Conservation (phyloP, 1,140 invertebrate species). For the Caenorhabditis remanei region DNA sequence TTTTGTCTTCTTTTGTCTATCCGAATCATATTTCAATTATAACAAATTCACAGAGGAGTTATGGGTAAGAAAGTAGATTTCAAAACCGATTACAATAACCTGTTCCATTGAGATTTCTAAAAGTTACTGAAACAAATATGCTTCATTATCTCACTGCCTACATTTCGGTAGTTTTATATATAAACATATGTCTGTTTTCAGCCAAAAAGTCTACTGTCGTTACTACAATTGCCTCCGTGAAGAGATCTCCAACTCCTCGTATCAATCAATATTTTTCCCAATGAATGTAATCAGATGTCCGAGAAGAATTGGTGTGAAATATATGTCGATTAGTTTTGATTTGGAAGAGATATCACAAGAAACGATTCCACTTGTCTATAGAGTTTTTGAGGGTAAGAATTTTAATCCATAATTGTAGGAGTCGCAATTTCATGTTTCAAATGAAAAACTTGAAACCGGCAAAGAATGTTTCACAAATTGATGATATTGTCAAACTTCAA, state of each 20-base stretch:
- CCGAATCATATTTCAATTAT: slow-evolving; percentile 8
- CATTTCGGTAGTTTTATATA: no score
- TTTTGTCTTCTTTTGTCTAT: background rate
- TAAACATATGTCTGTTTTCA: background rate
- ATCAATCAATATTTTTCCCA: background rate
- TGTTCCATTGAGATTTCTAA: no score
- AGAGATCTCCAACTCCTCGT: background rate
- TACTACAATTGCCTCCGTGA: background rate
- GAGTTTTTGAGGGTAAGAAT: background rate
- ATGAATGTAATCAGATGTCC: slow-evolving; percentile 20
- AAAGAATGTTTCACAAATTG: no score
- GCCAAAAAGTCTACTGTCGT: background rate
- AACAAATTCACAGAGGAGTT: background rate
- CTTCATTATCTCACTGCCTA: no score
- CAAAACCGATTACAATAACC: no score
- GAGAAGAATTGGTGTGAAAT: background rate
- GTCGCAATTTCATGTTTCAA: no score
- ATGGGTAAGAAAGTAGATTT: background rate
- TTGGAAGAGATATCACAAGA: background rate
- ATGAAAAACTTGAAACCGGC: background rate
- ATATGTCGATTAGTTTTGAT: background rate
- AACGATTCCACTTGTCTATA: background rate
- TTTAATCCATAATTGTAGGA: no score
- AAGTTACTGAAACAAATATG: no score
- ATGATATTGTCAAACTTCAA: no score